Conservation (phyloP, 2,888 invertebrate species). For the Chymomyza amoena region DNA sequence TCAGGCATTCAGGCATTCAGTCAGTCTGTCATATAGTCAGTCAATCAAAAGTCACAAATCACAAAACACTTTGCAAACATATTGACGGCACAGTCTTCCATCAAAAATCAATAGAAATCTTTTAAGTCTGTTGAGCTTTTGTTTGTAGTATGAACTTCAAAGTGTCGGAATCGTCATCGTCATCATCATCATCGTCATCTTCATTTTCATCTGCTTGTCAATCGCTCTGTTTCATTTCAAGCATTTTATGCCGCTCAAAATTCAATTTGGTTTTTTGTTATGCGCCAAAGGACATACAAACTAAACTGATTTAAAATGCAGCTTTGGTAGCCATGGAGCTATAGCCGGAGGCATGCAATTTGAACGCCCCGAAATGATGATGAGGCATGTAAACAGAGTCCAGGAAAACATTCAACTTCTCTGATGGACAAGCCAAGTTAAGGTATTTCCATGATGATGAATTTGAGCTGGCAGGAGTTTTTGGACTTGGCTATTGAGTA, state of each 20-base stretch:
- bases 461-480: background rate
- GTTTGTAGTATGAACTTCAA: constrained; percentile 35
- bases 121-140: constrained; percentile 31
- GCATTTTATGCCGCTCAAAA: constrained; percentile 40
- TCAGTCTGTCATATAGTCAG: constrained; percentile 37
- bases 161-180: constrained; percentile 20
- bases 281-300: constrained; percentile 66
- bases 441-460: background rate
- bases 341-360: constrained; percentile 36
- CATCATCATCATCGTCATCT: background rate
- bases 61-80: constrained; percentile 5
- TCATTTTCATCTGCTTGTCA: background rate
- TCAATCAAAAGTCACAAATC: constrained; percentile 49
- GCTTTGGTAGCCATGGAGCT: constrained; percentile 43
- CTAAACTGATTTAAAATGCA: constrained; percentile 71
- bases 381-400: constrained; percentile 54
- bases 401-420: background rate
- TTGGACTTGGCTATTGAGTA: background rate
- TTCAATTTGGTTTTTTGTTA: constrained; percentile 57
- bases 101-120: constrained; percentile 29
- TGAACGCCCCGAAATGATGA: constrained; percentile 46
- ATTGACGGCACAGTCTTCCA: background rate
- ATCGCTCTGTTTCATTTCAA: background rate
- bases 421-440: background rate
- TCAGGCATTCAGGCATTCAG: constrained; percentile 23